phyloP scores from a whole-genome alignment of 2,797 vertebrate species.

The Eidolon dupreanum region DNA sequence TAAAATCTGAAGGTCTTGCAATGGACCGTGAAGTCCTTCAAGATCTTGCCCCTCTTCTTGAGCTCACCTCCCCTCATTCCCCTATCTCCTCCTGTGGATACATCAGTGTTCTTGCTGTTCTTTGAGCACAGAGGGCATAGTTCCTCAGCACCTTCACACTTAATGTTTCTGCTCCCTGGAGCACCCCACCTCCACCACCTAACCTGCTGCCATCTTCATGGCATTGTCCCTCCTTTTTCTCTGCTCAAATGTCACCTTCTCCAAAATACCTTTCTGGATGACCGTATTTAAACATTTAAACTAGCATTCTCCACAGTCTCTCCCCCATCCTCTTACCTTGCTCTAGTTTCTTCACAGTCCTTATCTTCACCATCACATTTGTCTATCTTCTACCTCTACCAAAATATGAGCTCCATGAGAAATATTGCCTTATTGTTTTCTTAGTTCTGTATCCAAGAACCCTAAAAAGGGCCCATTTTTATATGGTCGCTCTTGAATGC shows the following conservation, averaged over 20 bases:
- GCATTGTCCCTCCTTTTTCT: not conserved
- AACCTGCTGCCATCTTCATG: too few species aligned
- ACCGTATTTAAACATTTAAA: not conserved
- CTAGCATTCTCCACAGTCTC: not conserved
- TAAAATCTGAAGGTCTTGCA: not conserved
- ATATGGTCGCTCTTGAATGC: not conserved
- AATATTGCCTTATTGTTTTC: not conserved
- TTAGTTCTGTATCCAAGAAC: not conserved
- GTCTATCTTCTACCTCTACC: not conserved
- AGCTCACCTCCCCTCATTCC: not conserved
- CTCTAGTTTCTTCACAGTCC: not conserved
- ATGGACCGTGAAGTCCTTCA: not conserved
- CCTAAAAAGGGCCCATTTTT: not conserved
- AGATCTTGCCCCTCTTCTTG: not conserved
- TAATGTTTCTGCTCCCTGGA: not conserved
- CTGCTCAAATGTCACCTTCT: not conserved
- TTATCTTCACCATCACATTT: not conserved
- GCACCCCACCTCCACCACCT: too few species aligned
- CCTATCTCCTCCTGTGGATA: not conserved
- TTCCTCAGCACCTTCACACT: not conserved
- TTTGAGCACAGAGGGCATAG: not conserved
- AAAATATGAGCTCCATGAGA: not conserved
- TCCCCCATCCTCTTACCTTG: not conserved
- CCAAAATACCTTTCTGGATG: not conserved
- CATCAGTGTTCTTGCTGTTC: accelerated